A percentile compares a stretch with the other conserved stretches of the same genome.
Conservation (phyloP, 2,113 vertebrate species). For the Burhinus oedicnemus region DNA sequence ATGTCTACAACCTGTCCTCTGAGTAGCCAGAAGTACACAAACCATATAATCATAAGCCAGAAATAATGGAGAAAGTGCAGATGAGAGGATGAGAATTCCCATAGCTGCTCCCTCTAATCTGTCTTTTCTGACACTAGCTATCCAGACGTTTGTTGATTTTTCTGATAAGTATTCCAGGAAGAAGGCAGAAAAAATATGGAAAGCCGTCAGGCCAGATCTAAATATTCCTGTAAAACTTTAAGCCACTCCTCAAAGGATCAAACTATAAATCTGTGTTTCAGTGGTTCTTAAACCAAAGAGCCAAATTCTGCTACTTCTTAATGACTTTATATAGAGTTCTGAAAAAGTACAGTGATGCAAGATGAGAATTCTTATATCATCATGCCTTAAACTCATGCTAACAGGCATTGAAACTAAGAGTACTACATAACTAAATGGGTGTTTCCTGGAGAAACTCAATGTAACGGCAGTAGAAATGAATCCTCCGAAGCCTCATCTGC, state of each 20-base stretch:
- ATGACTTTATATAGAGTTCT: not conserved
- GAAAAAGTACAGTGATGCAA: not conserved
- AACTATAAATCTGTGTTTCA: not conserved
- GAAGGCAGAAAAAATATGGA: not conserved
- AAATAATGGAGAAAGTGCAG: not conserved
- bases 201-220: not conserved
- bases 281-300: not conserved
- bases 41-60: not conserved
- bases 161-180: not conserved
- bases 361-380: not conserved
- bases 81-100: not conserved
- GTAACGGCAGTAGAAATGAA: not conserved
- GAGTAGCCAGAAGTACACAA: not conserved
- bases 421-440: not conserved
- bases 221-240: not conserved
- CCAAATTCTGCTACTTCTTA: not conserved
- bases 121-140: not conserved
- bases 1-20: not conserved
- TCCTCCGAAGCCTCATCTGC: not conserved
- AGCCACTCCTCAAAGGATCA: not conserved
- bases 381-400: not conserved
- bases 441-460: not conserved
- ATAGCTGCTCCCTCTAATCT: not conserved
- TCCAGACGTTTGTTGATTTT: not conserved
- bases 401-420: not conserved